These are phyloP conservation scores for Tautogolabrus adspersus DNA, from an alignment of 2,113 vertebrate genomes.

Conservation along the genomic window DNA sequence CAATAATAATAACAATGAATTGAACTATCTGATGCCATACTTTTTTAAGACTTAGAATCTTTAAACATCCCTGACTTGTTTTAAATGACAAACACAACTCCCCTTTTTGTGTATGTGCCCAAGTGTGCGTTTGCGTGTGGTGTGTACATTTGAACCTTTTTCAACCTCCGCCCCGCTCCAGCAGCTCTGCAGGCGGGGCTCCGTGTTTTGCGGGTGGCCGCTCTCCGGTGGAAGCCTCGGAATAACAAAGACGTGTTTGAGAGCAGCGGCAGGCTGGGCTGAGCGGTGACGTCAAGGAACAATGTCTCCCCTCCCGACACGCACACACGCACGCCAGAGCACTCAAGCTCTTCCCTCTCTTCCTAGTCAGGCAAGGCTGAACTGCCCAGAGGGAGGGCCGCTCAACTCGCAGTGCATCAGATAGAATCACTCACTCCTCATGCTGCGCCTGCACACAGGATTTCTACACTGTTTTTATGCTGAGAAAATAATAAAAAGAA, in stretches of 20 bases:
- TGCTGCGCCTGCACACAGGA: slow-evolving; percentile 61
- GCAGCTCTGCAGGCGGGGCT: slow-evolving; percentile 67
- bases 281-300: slow-evolving; percentile 96
- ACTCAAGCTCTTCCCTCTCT: slow-evolving; percentile 67
- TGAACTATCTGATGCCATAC: no score
- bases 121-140: background rate
- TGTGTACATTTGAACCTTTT: background rate
- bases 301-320: slow-evolving; percentile 89
- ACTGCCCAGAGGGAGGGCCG: slow-evolving; percentile 76
- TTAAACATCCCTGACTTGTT: background rate
- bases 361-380: slow-evolving; percentile 73
- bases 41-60: no score
- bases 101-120: background rate
- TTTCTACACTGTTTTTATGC: slow-evolving; percentile 27
- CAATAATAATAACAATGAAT: no score
- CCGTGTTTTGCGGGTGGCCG: slow-evolving; percentile 90
- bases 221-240: slow-evolving; percentile 90
- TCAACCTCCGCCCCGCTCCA: slow-evolving; percentile 46
- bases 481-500: slow-evolving; percentile 13
- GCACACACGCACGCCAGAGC: slow-evolving; percentile 55
- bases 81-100: background rate
- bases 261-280: slow-evolving; percentile 88
- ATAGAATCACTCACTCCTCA: slow-evolving; percentile 75
- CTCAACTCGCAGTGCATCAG: slow-evolving; percentile 73
- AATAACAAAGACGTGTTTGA: slow-evolving; percentile 99